Evolutionary conservation across 2,888 invertebrate species (phyloP), one percentile per base, ranked within the genome.

Genomic region (Exephanes ischioxanthus): DNA sequence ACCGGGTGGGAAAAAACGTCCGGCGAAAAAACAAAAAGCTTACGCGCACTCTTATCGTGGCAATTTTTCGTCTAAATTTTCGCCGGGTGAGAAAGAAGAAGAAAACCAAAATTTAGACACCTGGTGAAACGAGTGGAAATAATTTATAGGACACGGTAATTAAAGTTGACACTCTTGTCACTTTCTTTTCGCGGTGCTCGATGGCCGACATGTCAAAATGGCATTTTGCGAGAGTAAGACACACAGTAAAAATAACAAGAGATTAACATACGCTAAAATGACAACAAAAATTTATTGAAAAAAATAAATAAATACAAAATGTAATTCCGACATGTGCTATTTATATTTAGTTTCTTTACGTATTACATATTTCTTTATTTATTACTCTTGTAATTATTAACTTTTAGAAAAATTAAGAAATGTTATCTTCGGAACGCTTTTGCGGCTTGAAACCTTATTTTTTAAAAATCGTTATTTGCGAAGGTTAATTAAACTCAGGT

Each of bases 21-120:
- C 30, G 16, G 30, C 33, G 33, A 63, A 19, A 33, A 63, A 63
- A 33, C 14, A 63, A 14, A 63, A 63, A 63, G 30, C 16, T 63
- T n/a, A 16, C 30, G n/a, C 16, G 4, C 2, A 30, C 63, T 63
- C 63, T 63, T 63, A 63, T 63, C 63, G 63, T 33, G 4, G n/a
- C 63, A 33, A 16, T 63, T 63, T 30, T 30, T 63, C 58, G 58
- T 58, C 58, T 11, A 58, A 58, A 58, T 58, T 63, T 33, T 0
- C 63, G 19, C n/a, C 53, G 53, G 19, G n/a, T 55, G 45, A 16
- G 45, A 48, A 48, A 16, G 45, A 9, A 2, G 53, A 55, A 1
- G 1, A 55, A 22, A 16, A 55, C 11, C 1, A 19, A 55, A 55
- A 48, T 48, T 55, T 55, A 9, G 53, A 55, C 19, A 19, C 19